Conservation (phyloP, 37 sponge, comb jelly and placozoan species). For the Haliclona indistincta region DNA sequence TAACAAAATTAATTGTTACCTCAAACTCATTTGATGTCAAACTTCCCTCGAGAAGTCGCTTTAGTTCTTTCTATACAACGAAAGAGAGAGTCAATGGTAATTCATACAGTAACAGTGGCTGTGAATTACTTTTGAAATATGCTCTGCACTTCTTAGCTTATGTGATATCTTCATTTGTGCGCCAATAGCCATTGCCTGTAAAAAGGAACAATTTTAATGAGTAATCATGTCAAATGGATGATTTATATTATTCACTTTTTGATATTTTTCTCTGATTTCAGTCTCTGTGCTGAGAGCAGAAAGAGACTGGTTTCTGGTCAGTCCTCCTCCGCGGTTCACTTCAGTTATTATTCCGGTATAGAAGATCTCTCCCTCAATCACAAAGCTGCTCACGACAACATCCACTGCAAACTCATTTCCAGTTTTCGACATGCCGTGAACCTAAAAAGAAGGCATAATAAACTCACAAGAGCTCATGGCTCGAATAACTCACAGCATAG, state of each 20-base stretch:
- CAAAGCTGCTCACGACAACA: constrained; percentile 65
- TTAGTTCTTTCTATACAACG: no score
- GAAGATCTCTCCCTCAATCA: constrained; percentile 65
- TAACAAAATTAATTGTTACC: neutral
- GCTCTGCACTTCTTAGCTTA: constrained; percentile 49
- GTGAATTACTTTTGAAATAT: constrained; percentile 43
- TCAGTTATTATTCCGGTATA: constrained; percentile 65
- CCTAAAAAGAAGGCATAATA: constrained; percentile 8
- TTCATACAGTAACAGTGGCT: no score
- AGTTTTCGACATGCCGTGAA: constrained; percentile 45
- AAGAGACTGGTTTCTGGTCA: constrained; percentile 16
- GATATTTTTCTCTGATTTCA: constrained; percentile 7
- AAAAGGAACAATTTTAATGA: neutral
- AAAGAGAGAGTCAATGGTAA: no score
- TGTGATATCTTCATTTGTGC: constrained; percentile 74
- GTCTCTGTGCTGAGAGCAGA: constrained; percentile 18
- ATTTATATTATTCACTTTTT: constrained; percentile 1
- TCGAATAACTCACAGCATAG: constrained; percentile 34
- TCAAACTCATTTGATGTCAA: no score
- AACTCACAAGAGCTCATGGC: neutral
- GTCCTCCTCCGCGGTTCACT: constrained; percentile 1
- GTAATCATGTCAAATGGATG: neutral
- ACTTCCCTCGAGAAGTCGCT: no score
- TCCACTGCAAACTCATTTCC: constrained; percentile 58
- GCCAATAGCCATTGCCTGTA: constrained; percentile 62